phyloP scores from a whole-genome alignment of 2,888 invertebrate genomes.

The Eupithecia subumbrata region DNA sequence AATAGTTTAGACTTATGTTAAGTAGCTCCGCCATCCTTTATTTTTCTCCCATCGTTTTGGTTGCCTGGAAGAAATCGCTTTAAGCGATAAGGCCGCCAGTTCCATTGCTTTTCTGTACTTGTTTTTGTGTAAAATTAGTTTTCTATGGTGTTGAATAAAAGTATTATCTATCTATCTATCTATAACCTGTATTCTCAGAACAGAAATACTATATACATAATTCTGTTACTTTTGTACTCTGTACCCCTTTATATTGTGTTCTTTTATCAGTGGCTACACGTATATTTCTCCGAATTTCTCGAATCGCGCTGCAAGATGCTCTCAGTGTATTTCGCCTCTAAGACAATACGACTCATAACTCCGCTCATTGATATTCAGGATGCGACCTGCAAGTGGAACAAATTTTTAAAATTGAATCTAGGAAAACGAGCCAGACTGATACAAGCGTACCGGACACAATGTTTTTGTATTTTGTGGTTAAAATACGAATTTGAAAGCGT shows the following conservation, averaged over 20 bases:
- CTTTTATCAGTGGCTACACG: neutral
- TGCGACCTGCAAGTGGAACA: slow-evolving; percentile 67
- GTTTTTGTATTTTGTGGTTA: slow-evolving; percentile 49
- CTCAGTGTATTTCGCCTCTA: slow-evolving; percentile 45
- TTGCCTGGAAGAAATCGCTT: too few relatives aligned
- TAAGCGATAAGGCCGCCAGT: too few relatives aligned
- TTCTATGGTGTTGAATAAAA: too few relatives aligned
- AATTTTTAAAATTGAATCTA: slow-evolving; percentile 81
- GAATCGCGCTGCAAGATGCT: neutral
- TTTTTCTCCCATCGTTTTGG: too few relatives aligned
- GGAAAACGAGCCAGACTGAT: slow-evolving; percentile 63
- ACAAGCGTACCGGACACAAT: slow-evolving; percentile 56
- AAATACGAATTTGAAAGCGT: slow-evolving; percentile 29
- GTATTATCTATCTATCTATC: too few relatives aligned
- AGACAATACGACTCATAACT: slow-evolving; percentile 68
- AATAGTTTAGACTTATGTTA: too few relatives aligned
- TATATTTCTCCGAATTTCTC: neutral
- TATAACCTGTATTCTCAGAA: neutral
- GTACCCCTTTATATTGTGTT: neutral
- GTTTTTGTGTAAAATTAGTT: too few relatives aligned
- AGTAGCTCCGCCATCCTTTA: too few relatives aligned
- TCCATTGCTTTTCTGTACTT: too few relatives aligned
- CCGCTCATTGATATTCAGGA: slow-evolving; percentile 71
- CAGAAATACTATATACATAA: neutral
- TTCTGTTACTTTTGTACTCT: neutral